A percentile compares a stretch with the other conserved stretches of the same genome.
Conservation (phyloP, 2,113 vertebrate species). For the Indri indri region DNA sequence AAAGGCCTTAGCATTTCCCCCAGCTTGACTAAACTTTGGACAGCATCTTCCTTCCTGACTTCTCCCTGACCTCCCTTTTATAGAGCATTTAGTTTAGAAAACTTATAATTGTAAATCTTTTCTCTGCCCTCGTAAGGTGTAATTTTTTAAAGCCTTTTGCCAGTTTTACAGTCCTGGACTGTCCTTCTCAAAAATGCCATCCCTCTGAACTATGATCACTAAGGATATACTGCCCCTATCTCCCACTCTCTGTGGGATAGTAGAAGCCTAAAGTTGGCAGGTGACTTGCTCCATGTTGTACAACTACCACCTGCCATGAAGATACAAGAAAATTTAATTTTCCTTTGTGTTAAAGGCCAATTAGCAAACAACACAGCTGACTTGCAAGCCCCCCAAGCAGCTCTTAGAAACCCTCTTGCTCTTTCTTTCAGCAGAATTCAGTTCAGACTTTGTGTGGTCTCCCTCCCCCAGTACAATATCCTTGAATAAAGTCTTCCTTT, state of each 20-base stretch:
- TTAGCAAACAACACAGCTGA: background rate
- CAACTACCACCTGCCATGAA: background rate
- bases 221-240: background rate
- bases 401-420: background rate
- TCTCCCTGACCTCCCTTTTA: background rate
- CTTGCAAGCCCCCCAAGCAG: accelerated
- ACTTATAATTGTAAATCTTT: background rate
- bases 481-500: background rate
- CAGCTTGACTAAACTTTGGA: background rate
- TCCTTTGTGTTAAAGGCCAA: background rate
- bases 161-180: background rate
- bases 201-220: background rate
- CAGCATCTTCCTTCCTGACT: background rate
- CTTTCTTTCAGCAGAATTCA: background rate
- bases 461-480: background rate
- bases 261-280: background rate
- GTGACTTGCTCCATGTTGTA: background rate
- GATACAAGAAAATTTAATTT: background rate
- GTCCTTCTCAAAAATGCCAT: background rate
- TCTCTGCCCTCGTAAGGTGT: background rate
- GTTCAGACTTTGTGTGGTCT: background rate
- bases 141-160: background rate
- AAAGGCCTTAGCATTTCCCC: background rate
- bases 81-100: background rate
- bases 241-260: background rate